Evolutionary conservation across 2,113 vertebrate genomes (phyloP).

Genomic region (Himantopus leucocephalus): DNA sequence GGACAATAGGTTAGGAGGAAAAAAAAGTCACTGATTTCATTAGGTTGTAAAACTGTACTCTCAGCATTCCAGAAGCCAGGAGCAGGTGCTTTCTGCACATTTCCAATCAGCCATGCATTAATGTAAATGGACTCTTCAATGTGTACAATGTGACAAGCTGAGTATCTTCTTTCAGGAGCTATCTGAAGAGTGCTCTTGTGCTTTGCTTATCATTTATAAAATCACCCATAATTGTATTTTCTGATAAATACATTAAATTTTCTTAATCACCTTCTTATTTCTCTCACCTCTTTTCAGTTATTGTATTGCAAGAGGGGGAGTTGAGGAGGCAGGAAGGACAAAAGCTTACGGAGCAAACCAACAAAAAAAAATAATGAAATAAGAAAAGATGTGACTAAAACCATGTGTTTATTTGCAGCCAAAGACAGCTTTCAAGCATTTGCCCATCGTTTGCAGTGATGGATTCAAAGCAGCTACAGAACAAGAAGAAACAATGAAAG

Average conservation of each 20-base stretch:
- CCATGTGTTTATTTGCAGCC: slow-evolving; percentile 80
- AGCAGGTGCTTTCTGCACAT: slow-evolving; percentile 69
- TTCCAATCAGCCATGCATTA: slow-evolving; percentile 79
- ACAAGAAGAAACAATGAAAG: slow-evolving; percentile 81
- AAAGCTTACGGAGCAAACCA: slow-evolving; percentile 57
- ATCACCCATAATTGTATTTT: neutral
- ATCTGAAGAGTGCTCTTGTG: slow-evolving; percentile 16
- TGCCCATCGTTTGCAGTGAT: slow-evolving; percentile 75
- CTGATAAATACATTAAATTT: slow-evolving; percentile 17
- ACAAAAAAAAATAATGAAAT: slow-evolving; percentile 33
- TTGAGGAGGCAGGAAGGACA: slow-evolving; percentile 56
- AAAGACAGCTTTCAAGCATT: slow-evolving; percentile 80
- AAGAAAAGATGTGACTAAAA: slow-evolving; percentile 72
- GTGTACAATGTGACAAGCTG: slow-evolving; percentile 34
- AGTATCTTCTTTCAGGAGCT: slow-evolving; percentile 45
- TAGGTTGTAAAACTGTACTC: slow-evolving; percentile 52
- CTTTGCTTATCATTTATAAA: slow-evolving; percentile 30
- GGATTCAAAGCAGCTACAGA: slow-evolving; percentile 78
- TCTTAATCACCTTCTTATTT: slow-evolving; percentile 40
- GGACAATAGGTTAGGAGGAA: slow-evolving; percentile 5
- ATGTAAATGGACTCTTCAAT: slow-evolving; percentile 64
- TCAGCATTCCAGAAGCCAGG: slow-evolving; percentile 76
- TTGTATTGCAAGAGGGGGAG: slow-evolving; percentile 47
- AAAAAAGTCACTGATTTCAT: slow-evolving; percentile 20
- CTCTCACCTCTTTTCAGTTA: slow-evolving; percentile 66